Evolutionary conservation across 2,797 vertebrate genomes (phyloP), one percentile per base, ranked within the genome.

Genomic region (Lepilemur septentrionalis): DNA sequence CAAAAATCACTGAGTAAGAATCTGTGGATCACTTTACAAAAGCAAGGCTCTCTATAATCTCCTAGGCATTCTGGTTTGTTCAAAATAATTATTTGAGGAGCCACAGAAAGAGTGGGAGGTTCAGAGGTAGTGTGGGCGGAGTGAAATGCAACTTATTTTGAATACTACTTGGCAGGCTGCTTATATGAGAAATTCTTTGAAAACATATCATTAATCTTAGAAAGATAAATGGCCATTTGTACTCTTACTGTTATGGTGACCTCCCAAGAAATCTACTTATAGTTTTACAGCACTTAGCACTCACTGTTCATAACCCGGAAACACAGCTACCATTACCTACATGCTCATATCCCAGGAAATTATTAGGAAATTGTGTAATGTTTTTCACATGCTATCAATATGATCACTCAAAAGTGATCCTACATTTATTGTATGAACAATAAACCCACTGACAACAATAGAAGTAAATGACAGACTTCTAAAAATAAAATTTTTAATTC

Each of bases 1-100:
- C 35, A 20, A 67, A 69, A 89, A 70, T 93, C 89, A 96, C n/a
- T 23, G 22, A 46, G 43, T 84, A 28, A 93, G 63, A 95, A 65
- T 18, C 18, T 50, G 15, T 25, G 63, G 43, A 57, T 72, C 61
- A 75, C 20, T 73, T 65, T 63, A 25, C 32, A 61, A 81, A 46
- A 46, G 7, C 52, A 48, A 75, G n/a, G 30, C 35, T 52, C 17
- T 70, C 52, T 23, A 46, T 5, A 59, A 25, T 30, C 35, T 41
- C 79, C 83, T 15, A 73, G 28, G 38, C 59, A 38, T 46, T 32
- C 38, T 15, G 30, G 18, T 80, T 70, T 18, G n/a, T 38, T 88
- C 30, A 59, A 63, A 90, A 76, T 20, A 72, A 43, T 55, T 48
- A 83, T 5, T 13, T 61, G 35, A 25, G 20, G 35, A 83, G 52